Conservation (phyloP, 2,888 invertebrate species). For the Colletes collaris region DNA sequence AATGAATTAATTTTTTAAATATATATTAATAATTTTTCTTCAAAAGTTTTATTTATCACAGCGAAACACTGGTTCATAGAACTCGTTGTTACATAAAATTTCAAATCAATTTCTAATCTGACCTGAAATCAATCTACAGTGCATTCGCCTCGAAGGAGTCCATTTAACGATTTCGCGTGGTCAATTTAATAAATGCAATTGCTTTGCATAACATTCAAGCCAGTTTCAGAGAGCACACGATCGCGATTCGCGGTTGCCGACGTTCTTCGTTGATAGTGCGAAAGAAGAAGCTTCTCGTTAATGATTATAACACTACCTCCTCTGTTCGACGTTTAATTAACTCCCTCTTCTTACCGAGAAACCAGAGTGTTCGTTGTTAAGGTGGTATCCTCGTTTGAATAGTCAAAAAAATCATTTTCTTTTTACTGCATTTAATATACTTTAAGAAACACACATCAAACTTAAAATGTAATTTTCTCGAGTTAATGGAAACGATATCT, state of each 20-base stretch:
- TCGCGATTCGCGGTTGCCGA: slow-evolving; percentile 7
- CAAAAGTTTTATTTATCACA: too few species aligned
- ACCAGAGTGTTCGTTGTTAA: neutral
- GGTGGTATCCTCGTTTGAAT: too few species aligned
- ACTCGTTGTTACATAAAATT: neutral
- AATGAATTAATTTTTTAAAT: too few species aligned
- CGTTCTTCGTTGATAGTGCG: slow-evolving; percentile 10
- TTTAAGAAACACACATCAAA: too few species aligned
- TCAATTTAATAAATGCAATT: slow-evolving; percentile 41
- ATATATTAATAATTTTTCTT: too few species aligned
- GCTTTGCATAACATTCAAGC: slow-evolving; percentile 31
- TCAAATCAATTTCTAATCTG: too few species aligned
- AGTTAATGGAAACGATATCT: too few species aligned
- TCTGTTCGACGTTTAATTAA: slow-evolving; percentile 45
- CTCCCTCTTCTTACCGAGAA: slow-evolving; percentile 5
- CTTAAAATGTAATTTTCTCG: too few species aligned
- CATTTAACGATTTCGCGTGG: slow-evolving; percentile 19
- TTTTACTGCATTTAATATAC: too few species aligned
- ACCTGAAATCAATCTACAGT: neutral
- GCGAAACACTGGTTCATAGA: too few species aligned
- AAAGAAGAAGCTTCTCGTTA: slow-evolving; percentile 32
- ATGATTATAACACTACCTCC: slow-evolving; percentile 49
- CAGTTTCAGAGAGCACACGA: slow-evolving; percentile 8
- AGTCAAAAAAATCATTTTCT: too few species aligned
- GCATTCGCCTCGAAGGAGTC: neutral